These are phyloP conservation scores for Listrodromus nycthemerus DNA, from an alignment of 2,888 invertebrate species.

Conservation along the genomic window DNA sequence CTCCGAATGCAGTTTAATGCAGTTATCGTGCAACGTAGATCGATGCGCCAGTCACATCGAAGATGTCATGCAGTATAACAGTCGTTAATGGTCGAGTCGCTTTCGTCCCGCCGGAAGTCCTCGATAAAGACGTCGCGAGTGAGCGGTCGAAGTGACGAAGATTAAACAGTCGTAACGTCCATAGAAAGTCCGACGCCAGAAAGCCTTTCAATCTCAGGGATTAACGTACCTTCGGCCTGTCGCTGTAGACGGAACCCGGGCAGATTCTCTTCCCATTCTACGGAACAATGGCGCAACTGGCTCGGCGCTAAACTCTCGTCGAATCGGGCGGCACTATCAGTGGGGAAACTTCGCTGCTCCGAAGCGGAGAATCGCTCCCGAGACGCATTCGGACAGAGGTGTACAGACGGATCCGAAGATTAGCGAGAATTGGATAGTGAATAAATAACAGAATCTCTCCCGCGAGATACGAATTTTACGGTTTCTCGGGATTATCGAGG, in stretches of 20 bases:
- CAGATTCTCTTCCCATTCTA: conserved; percentile 36
- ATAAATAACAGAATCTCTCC: not conserved
- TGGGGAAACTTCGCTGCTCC: conserved; percentile 52
- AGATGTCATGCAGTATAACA: not conserved
- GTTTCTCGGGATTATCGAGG: not conserved
- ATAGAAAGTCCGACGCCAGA: conserved; percentile 19
- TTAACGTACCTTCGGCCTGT: conserved; percentile 39
- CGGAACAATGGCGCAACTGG: conserved; percentile 60
- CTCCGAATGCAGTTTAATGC: not conserved
- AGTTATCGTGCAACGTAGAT: not conserved
- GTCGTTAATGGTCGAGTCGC: conserved; percentile 16
- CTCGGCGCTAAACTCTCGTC: conserved; percentile 59
- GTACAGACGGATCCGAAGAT: not conserved
- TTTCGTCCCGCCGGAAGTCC: conserved; percentile 7
- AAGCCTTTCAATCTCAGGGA: conserved; percentile 47
- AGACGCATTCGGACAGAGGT: not conserved
- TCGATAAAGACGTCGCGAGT: conserved; percentile 27
- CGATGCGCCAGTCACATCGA: not conserved
- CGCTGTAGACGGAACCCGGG: conserved; percentile 15
- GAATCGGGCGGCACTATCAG: conserved; percentile 58
- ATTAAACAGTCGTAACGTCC: conserved; percentile 14
- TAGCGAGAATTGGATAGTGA: not conserved
- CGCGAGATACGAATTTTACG: not conserved
- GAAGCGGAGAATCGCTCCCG: not conserved
- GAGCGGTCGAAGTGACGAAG: conserved; percentile 27